Percentiles rank a stretch among this genome's conserved stretches.
Conservation (phyloP, 2,113 vertebrate species). For the Neolamprologus devosi region DNA sequence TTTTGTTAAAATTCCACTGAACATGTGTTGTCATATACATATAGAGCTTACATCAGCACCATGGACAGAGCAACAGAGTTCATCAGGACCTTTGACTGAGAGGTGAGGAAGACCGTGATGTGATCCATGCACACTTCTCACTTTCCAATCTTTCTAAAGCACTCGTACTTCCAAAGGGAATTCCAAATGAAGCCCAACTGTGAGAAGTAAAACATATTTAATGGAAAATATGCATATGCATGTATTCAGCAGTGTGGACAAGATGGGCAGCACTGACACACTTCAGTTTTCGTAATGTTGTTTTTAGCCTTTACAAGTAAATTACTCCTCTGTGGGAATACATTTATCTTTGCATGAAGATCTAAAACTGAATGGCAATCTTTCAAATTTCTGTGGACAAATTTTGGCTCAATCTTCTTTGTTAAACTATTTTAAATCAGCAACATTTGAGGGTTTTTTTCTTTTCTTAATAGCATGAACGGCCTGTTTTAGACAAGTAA, state of each 20-base stretch:
- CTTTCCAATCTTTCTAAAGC: background rate
- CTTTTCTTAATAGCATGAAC: rapidly evolving
- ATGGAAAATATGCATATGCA: background rate
- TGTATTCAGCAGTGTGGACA: background rate
- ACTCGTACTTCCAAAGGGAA: background rate
- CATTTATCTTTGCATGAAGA: background rate
- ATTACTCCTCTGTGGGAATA: background rate
- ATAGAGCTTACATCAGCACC: background rate
- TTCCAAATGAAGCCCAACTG: background rate
- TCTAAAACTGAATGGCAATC: background rate
- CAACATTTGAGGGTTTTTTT: background rate
- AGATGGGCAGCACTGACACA: background rate
- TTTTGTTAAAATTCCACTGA: background rate
- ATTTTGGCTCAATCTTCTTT: background rate
- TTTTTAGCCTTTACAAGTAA: background rate
- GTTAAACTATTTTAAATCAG: background rate
- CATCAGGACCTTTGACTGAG: background rate
- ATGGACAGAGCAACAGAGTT: background rate
- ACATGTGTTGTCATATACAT: background rate
- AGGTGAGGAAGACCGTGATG: background rate
- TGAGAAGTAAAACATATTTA: background rate
- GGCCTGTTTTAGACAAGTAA: background rate
- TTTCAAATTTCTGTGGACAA: rapidly evolving
- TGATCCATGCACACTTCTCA: background rate
- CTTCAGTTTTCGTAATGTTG: background rate